Base-by-base conservation (phyloP, 2,888 invertebrate species). In the Ormyrus nitidulus region DNA sequence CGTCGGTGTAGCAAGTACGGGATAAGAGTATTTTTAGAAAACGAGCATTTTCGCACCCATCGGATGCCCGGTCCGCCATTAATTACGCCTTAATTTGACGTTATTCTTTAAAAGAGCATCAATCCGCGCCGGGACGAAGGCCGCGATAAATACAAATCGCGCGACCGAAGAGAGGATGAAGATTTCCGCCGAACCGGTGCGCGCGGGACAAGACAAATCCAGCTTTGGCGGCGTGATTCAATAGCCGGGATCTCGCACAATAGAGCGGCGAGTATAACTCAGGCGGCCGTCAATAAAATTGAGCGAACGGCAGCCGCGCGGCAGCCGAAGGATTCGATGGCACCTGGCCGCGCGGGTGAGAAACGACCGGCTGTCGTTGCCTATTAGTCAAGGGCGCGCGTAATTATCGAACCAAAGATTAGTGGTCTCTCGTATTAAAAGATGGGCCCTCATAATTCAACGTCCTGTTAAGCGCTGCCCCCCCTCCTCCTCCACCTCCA, bases 331-430 rank as follows among this genome's bases (percentile, higher is more conserved):
- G 19, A 19, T 19, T 9, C 6, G 19, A 74, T 65, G 58, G 59
- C 51, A 75, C 74, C 58, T 66, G 74, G 34, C 6, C 58, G 6
- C 58, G 6, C n/a, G 71, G 19, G 62, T 77, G 80, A 78, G 74
- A 72, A 82, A 78, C 74, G 81, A 84, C 84, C 84, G 79, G 79
- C 82, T 84, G 83, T 85, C 84, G 80, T 83, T 81, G 79, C 78
- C 81, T 83, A 83, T 85, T 84, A 85, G 84, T 83, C 84, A 82
- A 83, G 81, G 80, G 51, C 68, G 69, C 68, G 81, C 77, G 79
- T 83, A 83, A 83, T 85, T 84, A 83, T 84, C 81, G 82, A 19
- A 56, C 66, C 75, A 66, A 65, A 65, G 81, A 76, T 81, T 80
- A 80, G 81, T 77, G 70, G 71, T 70, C 77, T 81, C 79, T 83